Percentiles rank a stretch among this genome's conserved stretches.
phyloP scores from a whole-genome alignment of 2,797 vertebrate species.

The Helarctos malayanus region DNA sequence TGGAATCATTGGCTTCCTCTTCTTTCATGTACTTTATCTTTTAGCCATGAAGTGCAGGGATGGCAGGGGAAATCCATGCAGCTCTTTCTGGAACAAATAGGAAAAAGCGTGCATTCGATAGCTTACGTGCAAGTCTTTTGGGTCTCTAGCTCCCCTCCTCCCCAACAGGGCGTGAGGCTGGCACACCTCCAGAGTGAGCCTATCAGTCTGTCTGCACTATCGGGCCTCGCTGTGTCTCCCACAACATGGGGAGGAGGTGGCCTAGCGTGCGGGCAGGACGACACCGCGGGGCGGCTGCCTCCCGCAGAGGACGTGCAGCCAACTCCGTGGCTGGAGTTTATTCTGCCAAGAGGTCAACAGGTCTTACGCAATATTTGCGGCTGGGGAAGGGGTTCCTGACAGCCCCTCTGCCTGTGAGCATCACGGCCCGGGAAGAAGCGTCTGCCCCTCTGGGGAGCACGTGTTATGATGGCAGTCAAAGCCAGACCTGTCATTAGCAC shows the following conservation, averaged over 20 bases:
- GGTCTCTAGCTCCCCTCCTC: not conserved
- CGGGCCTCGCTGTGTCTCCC: accelerated
- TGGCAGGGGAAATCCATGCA: accelerated
- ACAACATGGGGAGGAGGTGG: not conserved
- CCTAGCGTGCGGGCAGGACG: accelerated
- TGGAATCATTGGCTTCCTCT: not conserved
- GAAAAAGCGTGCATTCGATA: not conserved
- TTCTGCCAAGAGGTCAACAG: not conserved
- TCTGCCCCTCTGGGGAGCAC: not conserved
- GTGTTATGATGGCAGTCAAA: accelerated
- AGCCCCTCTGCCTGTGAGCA: not conserved
- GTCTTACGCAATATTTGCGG: not conserved
- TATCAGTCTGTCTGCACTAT: accelerated
- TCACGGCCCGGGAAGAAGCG: accelerated
- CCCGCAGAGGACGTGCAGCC: not conserved
- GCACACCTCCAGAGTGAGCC: accelerated
- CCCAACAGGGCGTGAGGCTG: accelerated
- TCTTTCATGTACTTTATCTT: not conserved
- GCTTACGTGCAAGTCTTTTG: accelerated
- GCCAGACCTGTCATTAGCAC: not conserved
- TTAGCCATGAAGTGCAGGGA: too few relatives aligned
- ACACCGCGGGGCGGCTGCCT: accelerated
- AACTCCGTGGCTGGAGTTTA: not conserved
- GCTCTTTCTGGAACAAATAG: not conserved
- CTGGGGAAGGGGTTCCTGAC: not conserved